phyloP scores from a whole-genome alignment of 2,113 vertebrate species.

The Callospermophilus lateralis region DNA sequence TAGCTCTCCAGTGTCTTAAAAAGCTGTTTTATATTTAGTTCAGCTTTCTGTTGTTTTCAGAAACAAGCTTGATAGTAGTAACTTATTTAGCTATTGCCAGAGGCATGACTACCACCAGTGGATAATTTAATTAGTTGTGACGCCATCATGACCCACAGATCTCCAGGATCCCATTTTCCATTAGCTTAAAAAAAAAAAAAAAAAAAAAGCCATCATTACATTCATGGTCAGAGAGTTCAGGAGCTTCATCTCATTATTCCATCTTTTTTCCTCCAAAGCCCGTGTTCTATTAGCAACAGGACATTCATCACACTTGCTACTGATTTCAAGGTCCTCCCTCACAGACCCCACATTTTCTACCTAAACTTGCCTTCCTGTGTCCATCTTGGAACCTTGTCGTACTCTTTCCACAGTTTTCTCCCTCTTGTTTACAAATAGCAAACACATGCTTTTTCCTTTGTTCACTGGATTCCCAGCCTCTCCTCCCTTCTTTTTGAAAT shows the following conservation, averaged over 20 bases:
- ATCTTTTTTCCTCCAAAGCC: not conserved
- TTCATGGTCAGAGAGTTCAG: not conserved
- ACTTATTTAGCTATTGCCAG: not conserved
- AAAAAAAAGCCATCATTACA: not conserved
- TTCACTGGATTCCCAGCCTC: not conserved
- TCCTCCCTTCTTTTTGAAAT: not conserved
- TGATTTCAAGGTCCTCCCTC: not conserved
- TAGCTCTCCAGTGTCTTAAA: slow-evolving; percentile 18
- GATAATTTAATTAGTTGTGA: slow-evolving; percentile 3
- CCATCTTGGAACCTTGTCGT: not conserved
- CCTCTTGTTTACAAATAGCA: not conserved
- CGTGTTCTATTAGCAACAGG: not conserved
- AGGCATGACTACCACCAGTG: not conserved
- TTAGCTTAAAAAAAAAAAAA: not conserved
- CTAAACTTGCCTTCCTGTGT: not conserved
- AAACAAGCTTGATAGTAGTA: slow-evolving; percentile 37
- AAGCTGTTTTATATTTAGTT: not conserved
- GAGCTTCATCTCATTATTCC: not conserved
- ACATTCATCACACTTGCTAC: not conserved
- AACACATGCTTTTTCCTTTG: not conserved
- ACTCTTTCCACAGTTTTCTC: not conserved
- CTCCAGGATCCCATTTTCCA: not conserved
- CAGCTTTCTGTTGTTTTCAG: slow-evolving; percentile 43
- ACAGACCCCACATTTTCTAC: not conserved
- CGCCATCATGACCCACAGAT: not conserved